Evolutionary conservation across 2,113 vertebrate species (phyloP).

Genomic region (Ptilonorhynchus violaceus): DNA sequence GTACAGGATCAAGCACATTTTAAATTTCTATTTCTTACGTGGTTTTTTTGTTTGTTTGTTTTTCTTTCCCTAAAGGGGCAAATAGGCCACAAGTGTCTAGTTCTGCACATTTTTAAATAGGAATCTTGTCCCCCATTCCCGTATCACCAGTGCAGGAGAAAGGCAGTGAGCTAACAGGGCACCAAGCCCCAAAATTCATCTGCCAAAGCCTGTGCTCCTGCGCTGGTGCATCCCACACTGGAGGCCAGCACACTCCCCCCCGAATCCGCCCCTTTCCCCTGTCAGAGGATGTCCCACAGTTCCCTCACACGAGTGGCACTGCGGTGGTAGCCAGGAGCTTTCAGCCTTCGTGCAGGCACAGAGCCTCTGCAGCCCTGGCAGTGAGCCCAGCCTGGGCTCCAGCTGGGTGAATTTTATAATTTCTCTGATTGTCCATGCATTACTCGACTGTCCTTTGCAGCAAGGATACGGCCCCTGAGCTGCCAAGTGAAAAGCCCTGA

Average conservation of each 20-base stretch:
- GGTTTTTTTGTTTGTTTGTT: too few relatives aligned
- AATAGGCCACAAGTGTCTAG: background rate
- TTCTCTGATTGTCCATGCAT: background rate
- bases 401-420: background rate
- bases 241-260: background rate
- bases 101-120: background rate
- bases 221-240: accelerated
- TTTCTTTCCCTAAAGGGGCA: accelerated
- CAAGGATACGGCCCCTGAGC: background rate
- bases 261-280: accelerated
- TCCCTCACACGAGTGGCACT: accelerated
- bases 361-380: background rate
- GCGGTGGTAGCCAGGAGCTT: accelerated
- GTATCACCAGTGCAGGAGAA: background rate
- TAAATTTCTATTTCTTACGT: background rate
- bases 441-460: background rate
- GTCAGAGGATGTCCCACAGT: background rate
- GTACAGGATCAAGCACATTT: background rate
- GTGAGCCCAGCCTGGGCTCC: background rate
- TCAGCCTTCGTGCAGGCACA: background rate
- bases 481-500: background rate
- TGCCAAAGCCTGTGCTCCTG: background rate
- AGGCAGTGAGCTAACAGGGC: background rate
- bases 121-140: accelerated
- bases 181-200: background rate